Conservation (phyloP, 1,140 invertebrate species). For the Melitaea cinxia region DNA sequence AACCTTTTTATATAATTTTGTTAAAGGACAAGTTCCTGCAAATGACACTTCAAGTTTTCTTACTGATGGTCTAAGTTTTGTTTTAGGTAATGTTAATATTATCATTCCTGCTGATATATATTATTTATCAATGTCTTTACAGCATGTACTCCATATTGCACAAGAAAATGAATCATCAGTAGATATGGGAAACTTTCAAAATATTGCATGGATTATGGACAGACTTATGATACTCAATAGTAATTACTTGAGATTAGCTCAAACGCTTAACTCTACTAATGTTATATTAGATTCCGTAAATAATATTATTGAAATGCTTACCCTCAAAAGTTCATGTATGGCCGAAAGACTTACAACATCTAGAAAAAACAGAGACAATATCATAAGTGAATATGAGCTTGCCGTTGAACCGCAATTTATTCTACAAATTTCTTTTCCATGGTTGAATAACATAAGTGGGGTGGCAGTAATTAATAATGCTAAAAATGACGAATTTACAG, state of each 20-base stretch:
- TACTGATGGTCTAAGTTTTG: constrained; percentile 58
- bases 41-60: constrained; percentile 63
- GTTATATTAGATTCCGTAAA: constrained; percentile 80
- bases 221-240: constrained; percentile 74
- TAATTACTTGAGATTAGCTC: constrained; percentile 70
- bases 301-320: constrained; percentile 66
- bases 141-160: constrained; percentile 59
- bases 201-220: constrained; percentile 78
- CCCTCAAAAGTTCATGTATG: constrained; percentile 39
- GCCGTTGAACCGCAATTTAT: constrained; percentile 75
- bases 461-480: constrained; percentile 73
- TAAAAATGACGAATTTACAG: constrained; percentile 55
- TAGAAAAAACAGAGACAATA: constrained; percentile 33
- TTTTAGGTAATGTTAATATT: constrained; percentile 59
- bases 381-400: constrained; percentile 45
- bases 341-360: constrained; percentile 23
- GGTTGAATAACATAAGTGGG: constrained; percentile 81
- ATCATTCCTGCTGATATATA: constrained; percentile 80
- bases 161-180: constrained; percentile 55
- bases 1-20: constrained; percentile 68
- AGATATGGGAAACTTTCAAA: constrained; percentile 69
- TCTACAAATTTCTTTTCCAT: constrained; percentile 81
- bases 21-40: constrained; percentile 57
- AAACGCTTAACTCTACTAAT: constrained; percentile 81
- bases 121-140: constrained; percentile 79